Conservation (phyloP, 2,888 invertebrate genomes). For the Smittia sp. region DNA sequence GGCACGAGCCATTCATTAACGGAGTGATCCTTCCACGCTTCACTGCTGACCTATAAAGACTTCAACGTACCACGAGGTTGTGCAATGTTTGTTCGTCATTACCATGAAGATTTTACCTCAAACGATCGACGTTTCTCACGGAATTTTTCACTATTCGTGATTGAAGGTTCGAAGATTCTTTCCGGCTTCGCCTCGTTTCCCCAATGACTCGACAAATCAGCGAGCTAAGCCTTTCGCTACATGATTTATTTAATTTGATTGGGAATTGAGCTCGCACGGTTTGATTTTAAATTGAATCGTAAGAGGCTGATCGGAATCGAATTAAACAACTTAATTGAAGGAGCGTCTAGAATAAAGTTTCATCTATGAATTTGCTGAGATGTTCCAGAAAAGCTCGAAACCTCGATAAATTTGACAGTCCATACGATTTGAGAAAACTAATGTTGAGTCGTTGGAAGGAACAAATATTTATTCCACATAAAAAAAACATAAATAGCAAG, state of each 20-base stretch:
- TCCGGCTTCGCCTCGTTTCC: not conserved
- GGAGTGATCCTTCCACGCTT: slow-evolving; percentile 32
- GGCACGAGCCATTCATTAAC: slow-evolving; percentile 39
- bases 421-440: too few species aligned
- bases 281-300: not conserved
- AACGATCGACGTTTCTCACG: not conserved
- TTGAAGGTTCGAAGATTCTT: not conserved
- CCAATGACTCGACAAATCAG: not conserved
- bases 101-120: not conserved
- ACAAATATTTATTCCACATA: too few species aligned
- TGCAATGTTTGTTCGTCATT: not conserved
- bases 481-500: too few species aligned
- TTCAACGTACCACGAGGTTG: too few species aligned
- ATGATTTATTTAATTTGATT: too few species aligned
- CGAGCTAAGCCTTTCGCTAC: not conserved
- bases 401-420: too few species aligned
- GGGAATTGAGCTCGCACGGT: too few species aligned
- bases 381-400: too few species aligned
- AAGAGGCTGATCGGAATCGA: not conserved
- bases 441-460: too few species aligned
- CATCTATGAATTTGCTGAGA: too few species aligned
- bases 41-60: slow-evolving; percentile 41
- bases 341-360: too few species aligned
- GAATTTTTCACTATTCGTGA: not conserved
- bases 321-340: slow-evolving; percentile 1